phyloP scores from a whole-genome alignment of 37 sponge, comb jelly and placozoan species.

The Beroe forskalii region DNA sequence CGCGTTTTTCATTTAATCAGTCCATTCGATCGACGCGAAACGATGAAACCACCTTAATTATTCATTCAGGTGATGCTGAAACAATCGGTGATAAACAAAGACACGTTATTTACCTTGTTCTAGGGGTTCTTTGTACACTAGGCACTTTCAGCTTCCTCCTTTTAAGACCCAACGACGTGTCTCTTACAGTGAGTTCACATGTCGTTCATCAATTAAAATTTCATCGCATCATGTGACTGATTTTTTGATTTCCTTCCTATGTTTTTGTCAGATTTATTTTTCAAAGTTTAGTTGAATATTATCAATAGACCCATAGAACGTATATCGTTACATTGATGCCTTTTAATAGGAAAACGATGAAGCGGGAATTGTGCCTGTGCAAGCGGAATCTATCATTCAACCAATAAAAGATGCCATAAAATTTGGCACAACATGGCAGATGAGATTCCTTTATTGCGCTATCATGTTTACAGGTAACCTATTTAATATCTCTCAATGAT shows the following conservation, averaged over 20 bases:
- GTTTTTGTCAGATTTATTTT: no score
- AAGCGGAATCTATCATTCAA: neutral
- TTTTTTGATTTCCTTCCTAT: neutral
- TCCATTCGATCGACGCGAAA: no score
- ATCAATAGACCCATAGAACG: no score
- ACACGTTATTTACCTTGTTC: slow-evolving; percentile 26
- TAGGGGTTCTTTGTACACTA: neutral
- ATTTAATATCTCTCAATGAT: no score
- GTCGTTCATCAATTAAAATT: no score
- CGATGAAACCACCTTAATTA: no score
- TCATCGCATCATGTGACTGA: neutral
- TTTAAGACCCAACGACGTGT: neutral
- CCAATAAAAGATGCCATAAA: neutral
- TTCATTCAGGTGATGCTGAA: neutral
- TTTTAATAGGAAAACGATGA: no score
- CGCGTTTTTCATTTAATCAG: no score
- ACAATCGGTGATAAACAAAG: neutral
- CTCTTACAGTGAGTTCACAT: no score
- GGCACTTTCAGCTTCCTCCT: neutral
- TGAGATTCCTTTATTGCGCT: neutral
- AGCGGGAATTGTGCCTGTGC: neutral
- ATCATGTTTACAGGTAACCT: slow-evolving; percentile 9
- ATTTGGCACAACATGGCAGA: slow-evolving; percentile 16
- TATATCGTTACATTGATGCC: no score
- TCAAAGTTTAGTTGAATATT: neutral